Conservation (phyloP, 2,888 invertebrate genomes). For the Noctua janthe region DNA sequence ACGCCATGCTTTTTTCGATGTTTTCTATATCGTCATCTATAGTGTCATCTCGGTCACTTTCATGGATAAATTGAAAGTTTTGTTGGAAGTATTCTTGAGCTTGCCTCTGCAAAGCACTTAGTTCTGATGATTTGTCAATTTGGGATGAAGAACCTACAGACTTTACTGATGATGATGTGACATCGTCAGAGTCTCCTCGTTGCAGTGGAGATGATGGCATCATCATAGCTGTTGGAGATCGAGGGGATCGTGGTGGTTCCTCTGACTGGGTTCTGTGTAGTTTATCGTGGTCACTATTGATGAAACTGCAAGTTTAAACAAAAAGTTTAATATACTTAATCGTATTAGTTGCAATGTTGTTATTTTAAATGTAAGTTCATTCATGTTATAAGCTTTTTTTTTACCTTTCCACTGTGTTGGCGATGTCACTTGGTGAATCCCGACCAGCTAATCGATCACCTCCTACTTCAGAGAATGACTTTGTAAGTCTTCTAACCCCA, state of each 20-base stretch:
- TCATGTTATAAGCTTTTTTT: too few relatives aligned
- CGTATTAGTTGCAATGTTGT: neutral
- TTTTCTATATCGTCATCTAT: constrained; percentile 89
- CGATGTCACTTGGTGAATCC: constrained; percentile 79
- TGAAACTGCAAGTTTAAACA: constrained; percentile 76
- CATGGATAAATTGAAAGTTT: constrained; percentile 89
- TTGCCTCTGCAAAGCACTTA: constrained; percentile 84
- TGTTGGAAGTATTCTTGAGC: constrained; percentile 89
- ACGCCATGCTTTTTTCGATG: constrained; percentile 89
- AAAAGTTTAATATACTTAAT: neutral
- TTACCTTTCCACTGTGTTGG: constrained; percentile 83
- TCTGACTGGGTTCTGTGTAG: constrained; percentile 96
- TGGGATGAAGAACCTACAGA: constrained; percentile 85
- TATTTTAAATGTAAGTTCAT: neutral
- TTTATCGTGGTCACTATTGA: constrained; percentile 92
- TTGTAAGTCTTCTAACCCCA: constrained; percentile 93
- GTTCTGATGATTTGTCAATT: constrained; percentile 85
- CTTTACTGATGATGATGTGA: constrained; percentile 85
- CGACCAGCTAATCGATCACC: constrained; percentile 82
- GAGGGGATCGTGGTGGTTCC: constrained; percentile 94
- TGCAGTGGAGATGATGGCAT: constrained; percentile 87
- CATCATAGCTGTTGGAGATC: constrained; percentile 89
- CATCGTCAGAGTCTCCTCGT: constrained; percentile 86
- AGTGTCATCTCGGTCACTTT: constrained; percentile 89
- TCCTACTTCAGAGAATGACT: constrained; percentile 95